Evolutionary conservation across 2,888 invertebrate genomes (phyloP).

Genomic region (Zele albiditarsus): DNA sequence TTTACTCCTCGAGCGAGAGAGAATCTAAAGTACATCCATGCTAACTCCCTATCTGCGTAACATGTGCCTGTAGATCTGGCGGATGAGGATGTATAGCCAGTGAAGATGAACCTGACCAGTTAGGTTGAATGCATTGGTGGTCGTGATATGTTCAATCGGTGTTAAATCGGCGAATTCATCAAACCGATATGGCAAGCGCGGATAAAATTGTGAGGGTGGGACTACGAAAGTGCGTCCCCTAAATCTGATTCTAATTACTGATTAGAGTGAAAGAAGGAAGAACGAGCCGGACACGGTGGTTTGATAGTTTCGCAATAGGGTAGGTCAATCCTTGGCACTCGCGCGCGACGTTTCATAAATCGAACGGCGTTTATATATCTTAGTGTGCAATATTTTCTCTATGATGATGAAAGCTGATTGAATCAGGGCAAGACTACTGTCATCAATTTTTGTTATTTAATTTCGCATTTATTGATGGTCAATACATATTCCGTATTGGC

Average conservation of each 20-base stretch:
- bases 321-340: constrained; percentile 17
- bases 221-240: constrained; percentile 30
- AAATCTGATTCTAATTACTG: constrained; percentile 64
- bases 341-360: constrained; percentile 29
- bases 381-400: too few relatives aligned
- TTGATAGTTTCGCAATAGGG: constrained; percentile 44
- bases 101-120: constrained; percentile 24
- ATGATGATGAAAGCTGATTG: too few relatives aligned
- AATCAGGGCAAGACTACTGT: too few relatives aligned
- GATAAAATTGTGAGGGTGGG: constrained; percentile 24
- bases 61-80: constrained; percentile 31
- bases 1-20: background rate
- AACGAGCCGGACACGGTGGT: constrained; percentile 29
- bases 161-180: constrained; percentile 38
- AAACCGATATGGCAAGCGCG: constrained; percentile 16
- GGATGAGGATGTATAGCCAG: constrained; percentile 30
- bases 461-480: background rate
- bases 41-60: constrained; percentile 20
- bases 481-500: background rate
- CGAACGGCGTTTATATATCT: too few relatives aligned
- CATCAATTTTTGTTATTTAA: background rate
- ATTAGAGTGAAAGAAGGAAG: constrained; percentile 55
- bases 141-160: constrained; percentile 30
- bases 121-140: constrained; percentile 32
- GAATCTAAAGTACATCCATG: background rate